A percentile compares a stretch with the other conserved stretches of the same genome.
phyloP scores from a whole-genome alignment of 2,888 invertebrate genomes.

The Idaea straminata region DNA sequence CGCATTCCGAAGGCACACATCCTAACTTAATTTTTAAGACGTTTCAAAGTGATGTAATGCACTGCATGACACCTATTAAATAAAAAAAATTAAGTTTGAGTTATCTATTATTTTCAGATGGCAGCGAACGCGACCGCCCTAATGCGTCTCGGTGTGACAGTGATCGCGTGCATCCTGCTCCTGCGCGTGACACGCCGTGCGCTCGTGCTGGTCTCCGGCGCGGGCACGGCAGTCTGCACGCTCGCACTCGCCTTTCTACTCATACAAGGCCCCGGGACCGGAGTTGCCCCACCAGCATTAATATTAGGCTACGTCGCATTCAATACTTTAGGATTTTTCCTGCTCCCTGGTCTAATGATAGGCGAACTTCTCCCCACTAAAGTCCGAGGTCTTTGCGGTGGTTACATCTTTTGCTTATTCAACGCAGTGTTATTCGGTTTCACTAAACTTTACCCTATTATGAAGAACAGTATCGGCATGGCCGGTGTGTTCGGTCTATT shows the following conservation, averaged over 20 bases:
- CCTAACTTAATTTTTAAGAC: too few species aligned
- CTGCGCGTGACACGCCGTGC: slow-evolving; percentile 83
- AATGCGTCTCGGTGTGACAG: slow-evolving; percentile 82
- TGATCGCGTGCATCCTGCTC: slow-evolving; percentile 83
- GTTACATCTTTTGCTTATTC: slow-evolving; percentile 86
- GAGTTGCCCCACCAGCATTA: slow-evolving; percentile 50
- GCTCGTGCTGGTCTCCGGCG: slow-evolving; percentile 83
- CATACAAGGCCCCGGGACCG: slow-evolving; percentile 45
- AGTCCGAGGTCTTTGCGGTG: slow-evolving; percentile 86
- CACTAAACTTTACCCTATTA: slow-evolving; percentile 85
- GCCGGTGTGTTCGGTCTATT: slow-evolving; percentile 86
- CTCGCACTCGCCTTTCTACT: slow-evolving; percentile 74
- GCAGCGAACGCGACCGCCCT: slow-evolving; percentile 86
- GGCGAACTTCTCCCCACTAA: slow-evolving; percentile 87
- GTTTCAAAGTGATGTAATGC: too few species aligned
- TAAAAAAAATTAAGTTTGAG: too few species aligned
- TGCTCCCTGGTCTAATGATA: slow-evolving; percentile 87
- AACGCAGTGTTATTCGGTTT: slow-evolving; percentile 84
- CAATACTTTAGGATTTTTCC: slow-evolving; percentile 87
- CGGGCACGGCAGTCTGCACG: slow-evolving; percentile 83
- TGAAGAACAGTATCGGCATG: slow-evolving; percentile 81
- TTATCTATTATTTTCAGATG: slow-evolving; percentile 42
- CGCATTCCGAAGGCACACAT: too few species aligned
- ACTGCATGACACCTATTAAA: too few species aligned
- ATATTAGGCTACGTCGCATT: slow-evolving; percentile 86